phyloP scores from a whole-genome alignment of 2,797 vertebrate genomes.

The Aythya fuligula region DNA sequence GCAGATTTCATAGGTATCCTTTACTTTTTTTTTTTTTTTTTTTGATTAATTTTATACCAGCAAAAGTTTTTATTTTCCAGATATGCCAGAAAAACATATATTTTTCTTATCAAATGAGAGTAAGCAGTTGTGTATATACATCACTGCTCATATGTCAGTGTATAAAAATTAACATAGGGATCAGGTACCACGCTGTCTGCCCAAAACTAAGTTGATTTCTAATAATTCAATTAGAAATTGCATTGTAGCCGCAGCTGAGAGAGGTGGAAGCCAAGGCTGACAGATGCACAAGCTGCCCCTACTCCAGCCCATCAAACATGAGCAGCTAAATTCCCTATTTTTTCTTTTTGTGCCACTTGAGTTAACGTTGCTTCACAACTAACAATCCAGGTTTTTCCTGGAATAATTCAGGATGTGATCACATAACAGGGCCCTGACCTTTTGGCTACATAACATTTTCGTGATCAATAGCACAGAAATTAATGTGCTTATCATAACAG shows the following conservation, averaged over 20 bases:
- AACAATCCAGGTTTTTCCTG: conserved; percentile 35
- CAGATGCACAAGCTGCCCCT: background rate
- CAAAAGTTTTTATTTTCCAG: background rate
- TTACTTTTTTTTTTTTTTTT: background rate
- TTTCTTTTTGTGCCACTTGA: background rate
- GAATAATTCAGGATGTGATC: conserved; percentile 58
- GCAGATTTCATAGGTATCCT: background rate
- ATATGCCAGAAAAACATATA: background rate
- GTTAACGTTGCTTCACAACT: conserved; percentile 5
- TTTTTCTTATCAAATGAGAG: background rate
- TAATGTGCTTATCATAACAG: conserved; percentile 57
- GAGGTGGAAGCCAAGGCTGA: background rate
- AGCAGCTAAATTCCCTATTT: background rate
- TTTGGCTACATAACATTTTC: conserved; percentile 67
- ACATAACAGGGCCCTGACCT: conserved; percentile 48
- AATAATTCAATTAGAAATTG: background rate
- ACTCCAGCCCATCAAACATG: background rate
- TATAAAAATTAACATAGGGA: background rate
- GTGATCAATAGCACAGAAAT: conserved; percentile 73
- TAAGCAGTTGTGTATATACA: background rate
- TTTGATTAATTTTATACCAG: background rate
- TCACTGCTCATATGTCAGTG: background rate
- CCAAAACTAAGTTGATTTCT: background rate
- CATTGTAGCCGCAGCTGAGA: background rate
- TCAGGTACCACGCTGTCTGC: background rate